phyloP scores from a whole-genome alignment of 2,888 invertebrate species.

The Biston stratarius region DNA sequence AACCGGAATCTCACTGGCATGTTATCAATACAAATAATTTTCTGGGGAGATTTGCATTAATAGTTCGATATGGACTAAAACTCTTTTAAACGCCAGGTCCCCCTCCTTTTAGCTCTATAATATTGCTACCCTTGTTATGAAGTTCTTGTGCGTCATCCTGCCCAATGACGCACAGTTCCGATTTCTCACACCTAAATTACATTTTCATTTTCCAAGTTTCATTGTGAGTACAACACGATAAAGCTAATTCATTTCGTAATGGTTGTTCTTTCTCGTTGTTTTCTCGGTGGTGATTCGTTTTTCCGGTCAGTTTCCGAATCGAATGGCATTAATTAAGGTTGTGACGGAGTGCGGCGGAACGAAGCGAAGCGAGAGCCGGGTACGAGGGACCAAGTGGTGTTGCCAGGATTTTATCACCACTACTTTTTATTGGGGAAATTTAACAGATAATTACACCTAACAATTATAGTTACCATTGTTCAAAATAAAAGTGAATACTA shows the following conservation, averaged over 20 bases:
- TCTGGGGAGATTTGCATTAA: no score
- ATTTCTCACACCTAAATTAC: conserved; percentile 25
- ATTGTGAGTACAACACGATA: conserved; percentile 22
- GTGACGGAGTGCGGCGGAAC: conserved; percentile 68
- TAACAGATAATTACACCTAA: not conserved
- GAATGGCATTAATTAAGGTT: conserved; percentile 81
- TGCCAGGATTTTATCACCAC: conserved; percentile 11
- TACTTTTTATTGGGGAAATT: not conserved
- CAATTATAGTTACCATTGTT: no score
- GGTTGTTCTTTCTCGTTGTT: conserved; percentile 41
- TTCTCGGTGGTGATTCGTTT: conserved; percentile 58
- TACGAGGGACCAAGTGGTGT: conserved; percentile 38
- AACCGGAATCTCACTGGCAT: no score
- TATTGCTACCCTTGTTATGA: not conserved
- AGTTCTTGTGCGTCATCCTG: not conserved
- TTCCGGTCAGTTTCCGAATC: conserved; percentile 77
- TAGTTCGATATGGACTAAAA: no score
- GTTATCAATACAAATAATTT: no score
- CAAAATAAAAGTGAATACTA: no score
- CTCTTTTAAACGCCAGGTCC: no score
- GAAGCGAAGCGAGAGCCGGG: conserved; percentile 48
- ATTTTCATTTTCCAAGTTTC: conserved; percentile 17
- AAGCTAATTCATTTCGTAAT: conserved; percentile 38
- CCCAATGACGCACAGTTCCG: conserved; percentile 13
- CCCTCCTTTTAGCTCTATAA: not conserved